These are phyloP conservation scores for Donacobius atricapilla DNA, from an alignment of 2,113 vertebrate genomes.

Conservation along the genomic window DNA sequence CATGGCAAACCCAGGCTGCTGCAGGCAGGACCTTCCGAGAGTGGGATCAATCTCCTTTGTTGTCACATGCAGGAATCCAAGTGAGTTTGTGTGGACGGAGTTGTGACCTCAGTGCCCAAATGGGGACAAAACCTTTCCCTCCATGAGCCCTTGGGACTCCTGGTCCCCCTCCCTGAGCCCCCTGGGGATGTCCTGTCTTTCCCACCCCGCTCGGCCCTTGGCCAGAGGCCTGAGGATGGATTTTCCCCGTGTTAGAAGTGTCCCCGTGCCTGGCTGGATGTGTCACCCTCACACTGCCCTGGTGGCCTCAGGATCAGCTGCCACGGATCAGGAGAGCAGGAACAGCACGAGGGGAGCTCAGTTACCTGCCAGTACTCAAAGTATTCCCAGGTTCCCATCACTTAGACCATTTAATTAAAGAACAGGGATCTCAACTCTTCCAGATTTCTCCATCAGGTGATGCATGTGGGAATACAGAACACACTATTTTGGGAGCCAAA, in stretches of 20 bases:
- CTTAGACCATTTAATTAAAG: neutral
- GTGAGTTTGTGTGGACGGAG: neutral
- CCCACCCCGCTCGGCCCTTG: neutral
- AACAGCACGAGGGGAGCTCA: neutral
- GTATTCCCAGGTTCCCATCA: neutral
- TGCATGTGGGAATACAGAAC: neutral
- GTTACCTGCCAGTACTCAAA: neutral
- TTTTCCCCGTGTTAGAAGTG: neutral
- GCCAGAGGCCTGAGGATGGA: rapidly evolving
- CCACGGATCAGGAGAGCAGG: neutral
- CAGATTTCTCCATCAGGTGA: neutral
- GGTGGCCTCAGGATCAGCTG: neutral
- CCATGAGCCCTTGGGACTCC: neutral
- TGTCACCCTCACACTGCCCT: rapidly evolving
- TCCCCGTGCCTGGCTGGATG: neutral
- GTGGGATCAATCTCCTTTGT: neutral
- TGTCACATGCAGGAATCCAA: neutral
- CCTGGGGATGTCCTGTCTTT: neutral
- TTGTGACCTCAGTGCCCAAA: neutral
- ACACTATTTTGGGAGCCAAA: neutral
- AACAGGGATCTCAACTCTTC: neutral
- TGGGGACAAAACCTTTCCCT: neutral
- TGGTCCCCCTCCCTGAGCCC: neutral
- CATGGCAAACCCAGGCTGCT: neutral
- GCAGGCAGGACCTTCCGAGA: neutral